phyloP scores from a whole-genome alignment of 2,113 vertebrate species.

The Ceratotherium simum region DNA sequence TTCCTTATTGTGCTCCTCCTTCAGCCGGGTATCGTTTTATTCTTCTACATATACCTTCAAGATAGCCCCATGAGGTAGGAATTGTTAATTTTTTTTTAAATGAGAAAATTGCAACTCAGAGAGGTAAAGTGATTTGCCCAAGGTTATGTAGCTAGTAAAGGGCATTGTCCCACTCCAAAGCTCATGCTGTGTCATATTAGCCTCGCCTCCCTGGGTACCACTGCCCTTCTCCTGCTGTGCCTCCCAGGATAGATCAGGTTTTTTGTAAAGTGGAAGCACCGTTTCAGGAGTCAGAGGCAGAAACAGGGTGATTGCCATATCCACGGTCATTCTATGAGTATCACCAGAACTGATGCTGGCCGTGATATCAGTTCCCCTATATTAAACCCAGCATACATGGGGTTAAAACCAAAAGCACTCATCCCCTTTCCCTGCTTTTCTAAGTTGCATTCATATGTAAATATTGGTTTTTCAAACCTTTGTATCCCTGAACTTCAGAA shows the following conservation, averaged over 20 bases:
- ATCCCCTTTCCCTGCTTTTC: too few species aligned
- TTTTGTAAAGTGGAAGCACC: neutral
- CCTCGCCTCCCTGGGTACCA: too few species aligned
- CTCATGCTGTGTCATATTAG: neutral
- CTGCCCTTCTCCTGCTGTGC: neutral
- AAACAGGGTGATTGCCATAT: neutral
- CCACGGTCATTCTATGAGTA: neutral
- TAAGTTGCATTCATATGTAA: too few species aligned
- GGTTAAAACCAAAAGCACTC: too few species aligned
- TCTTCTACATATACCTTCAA: neutral
- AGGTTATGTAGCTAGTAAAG: neutral
- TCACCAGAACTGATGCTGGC: neutral
- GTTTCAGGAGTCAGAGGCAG: neutral
- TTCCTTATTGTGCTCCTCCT: neutral
- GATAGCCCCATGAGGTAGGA: neutral
- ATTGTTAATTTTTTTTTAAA: slow-evolving; percentile 23
- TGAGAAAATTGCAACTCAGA: neutral
- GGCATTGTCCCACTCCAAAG: neutral
- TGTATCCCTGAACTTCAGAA: too few species aligned
- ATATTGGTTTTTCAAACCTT: too few species aligned
- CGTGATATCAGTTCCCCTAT: too few species aligned
- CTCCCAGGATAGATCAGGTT: neutral
- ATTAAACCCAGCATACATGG: too few species aligned
- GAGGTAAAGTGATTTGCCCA: neutral
- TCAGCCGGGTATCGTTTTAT: neutral